These are phyloP conservation scores for Drosophila grimshawi DNA, from an alignment of 1,140 invertebrate species.

Conservation along the genomic window DNA sequence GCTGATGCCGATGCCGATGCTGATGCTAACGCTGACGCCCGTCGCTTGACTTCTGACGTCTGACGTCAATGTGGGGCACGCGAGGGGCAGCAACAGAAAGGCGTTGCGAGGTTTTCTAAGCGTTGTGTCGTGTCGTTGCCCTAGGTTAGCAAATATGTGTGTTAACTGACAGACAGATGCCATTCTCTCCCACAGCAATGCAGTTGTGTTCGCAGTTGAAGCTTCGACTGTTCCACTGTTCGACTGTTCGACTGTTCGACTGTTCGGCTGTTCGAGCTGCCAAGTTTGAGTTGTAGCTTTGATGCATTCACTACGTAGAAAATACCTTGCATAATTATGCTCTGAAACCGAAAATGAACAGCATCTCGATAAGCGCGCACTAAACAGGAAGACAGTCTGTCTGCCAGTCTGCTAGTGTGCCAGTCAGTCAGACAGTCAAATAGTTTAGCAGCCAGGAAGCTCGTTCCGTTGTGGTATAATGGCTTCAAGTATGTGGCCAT, in stretches of 20 bases:
- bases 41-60: slow-evolving; percentile 38
- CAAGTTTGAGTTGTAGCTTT: slow-evolving; percentile 33
- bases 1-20: too few species aligned
- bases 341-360: slow-evolving; percentile 39
- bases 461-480: slow-evolving; percentile 30
- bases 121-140: slow-evolving; percentile 59
- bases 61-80: slow-evolving; percentile 46
- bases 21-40: not conserved
- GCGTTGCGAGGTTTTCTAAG: slow-evolving; percentile 23
- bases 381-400: slow-evolving; percentile 8
- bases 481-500: slow-evolving; percentile 59
- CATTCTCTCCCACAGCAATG: slow-evolving; percentile 51
- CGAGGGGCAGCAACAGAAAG: not conserved
- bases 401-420: not conserved
- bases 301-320: slow-evolving; percentile 30
- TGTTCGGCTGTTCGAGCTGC: slow-evolving; percentile 15
- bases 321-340: slow-evolving; percentile 77
- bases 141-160: slow-evolving; percentile 72
- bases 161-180: slow-evolving; percentile 74
- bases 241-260: too few species aligned
- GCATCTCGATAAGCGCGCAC: slow-evolving; percentile 34
- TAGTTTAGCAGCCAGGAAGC: slow-evolving; percentile 34
- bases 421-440: slow-evolving; percentile 5
- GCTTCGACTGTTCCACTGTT: not conserved
- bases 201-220: slow-evolving; percentile 52